Conservation (phyloP, 2,113 vertebrate genomes). For the Ptilonorhynchus violaceus region DNA sequence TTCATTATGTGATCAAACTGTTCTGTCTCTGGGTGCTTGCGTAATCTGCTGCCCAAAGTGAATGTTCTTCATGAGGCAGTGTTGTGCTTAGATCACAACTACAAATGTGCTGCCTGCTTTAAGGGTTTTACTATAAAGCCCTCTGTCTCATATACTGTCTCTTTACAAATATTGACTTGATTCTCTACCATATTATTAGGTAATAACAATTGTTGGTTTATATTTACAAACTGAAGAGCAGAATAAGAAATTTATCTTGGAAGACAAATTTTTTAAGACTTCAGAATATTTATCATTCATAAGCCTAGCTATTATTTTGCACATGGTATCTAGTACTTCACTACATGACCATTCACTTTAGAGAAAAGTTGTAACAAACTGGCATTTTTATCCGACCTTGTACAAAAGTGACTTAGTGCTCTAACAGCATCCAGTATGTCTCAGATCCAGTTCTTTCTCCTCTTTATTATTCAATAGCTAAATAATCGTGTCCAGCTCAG, state of each 20-base stretch:
- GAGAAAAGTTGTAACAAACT: neutral
- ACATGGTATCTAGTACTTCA: neutral
- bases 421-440: neutral
- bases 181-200: neutral
- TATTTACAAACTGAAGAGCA: neutral
- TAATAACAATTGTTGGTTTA: neutral
- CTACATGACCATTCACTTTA: neutral
- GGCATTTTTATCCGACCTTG: neutral
- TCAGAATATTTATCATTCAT: neutral
- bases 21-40: neutral
- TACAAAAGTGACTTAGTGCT: neutral
- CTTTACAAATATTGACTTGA: neutral
- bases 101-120: neutral
- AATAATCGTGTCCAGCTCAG: neutral
- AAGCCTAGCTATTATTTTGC: neutral
- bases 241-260: fast-evolving
- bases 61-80: neutral
- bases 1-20: neutral
- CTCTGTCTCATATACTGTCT: neutral
- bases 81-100: neutral
- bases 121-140: neutral
- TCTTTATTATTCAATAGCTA: neutral
- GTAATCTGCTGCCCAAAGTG: neutral
- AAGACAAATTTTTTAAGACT: neutral
- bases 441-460: neutral